phyloP scores from a whole-genome alignment of 1,140 invertebrate species.

The Papilio xuthus region DNA sequence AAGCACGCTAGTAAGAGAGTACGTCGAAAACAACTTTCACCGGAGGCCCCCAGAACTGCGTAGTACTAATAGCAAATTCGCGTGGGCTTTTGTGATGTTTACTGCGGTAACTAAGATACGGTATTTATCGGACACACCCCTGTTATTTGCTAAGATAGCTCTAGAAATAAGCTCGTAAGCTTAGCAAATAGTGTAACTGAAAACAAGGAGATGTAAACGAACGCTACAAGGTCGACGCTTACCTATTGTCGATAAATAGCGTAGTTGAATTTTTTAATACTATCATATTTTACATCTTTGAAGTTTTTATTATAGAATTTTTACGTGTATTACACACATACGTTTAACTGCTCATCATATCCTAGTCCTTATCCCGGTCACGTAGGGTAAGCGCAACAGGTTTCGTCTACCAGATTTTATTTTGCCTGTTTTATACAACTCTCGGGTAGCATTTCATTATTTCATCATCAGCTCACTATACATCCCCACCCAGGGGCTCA shows the following conservation, averaged over 20 bases:
- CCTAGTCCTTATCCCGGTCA: too few relatives aligned
- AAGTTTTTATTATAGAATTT: background rate
- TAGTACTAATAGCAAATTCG: background rate
- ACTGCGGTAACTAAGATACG: background rate
- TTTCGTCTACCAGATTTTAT: too few relatives aligned
- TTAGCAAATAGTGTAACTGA: background rate
- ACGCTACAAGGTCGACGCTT: background rate
- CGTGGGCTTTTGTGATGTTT: background rate
- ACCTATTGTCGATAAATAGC: background rate
- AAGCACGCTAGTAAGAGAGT: background rate
- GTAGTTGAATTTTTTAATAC: background rate
- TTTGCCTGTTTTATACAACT: too few relatives aligned
- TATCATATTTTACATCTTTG: background rate
- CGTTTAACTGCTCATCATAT: too few relatives aligned
- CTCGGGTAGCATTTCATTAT: too few relatives aligned
- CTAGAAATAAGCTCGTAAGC: background rate
- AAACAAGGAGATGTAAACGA: background rate
- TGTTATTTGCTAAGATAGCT: background rate
- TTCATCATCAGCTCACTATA: too few relatives aligned
- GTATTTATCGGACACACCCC: constrained; percentile 3
- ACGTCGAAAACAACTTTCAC: constrained; percentile 16
- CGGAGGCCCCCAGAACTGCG: background rate
- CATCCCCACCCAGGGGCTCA: too few relatives aligned
- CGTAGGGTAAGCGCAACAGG: too few relatives aligned
- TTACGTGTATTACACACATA: too few relatives aligned